Percentiles rank a stretch among this genome's conserved stretches.
Evolutionary conservation across 37 sponge, comb jelly and placozoan genomes (phyloP).

Genomic region (Haliclona indistincta): DNA sequence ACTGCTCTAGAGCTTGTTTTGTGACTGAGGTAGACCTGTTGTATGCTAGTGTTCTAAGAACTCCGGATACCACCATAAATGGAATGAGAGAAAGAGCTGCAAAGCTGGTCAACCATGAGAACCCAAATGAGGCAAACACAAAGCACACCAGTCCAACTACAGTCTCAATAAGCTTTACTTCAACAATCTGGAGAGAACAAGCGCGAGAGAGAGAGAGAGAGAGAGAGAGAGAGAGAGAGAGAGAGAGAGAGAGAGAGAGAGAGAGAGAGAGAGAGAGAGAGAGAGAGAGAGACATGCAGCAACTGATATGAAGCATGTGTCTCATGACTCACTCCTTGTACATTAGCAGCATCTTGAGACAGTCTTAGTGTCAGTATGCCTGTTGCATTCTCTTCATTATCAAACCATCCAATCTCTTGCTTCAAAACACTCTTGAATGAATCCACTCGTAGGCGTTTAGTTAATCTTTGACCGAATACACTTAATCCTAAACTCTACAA

Average conservation of each 20-base stretch:
- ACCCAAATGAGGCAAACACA: conserved; percentile 41
- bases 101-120: conserved; percentile 44
- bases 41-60: background rate
- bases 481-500: conserved; percentile 57
- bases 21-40: background rate
- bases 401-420: conserved; percentile 90
- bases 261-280: conserved; percentile 1
- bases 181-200: no score
- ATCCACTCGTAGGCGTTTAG: conserved; percentile 63
- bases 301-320: background rate
- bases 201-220: conserved; percentile 11
- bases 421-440: conserved; percentile 75
- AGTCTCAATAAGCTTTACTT: conserved; percentile 24
- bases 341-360: conserved; percentile 84
- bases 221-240: conserved; percentile 8
- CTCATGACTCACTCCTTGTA: conserved; percentile 88
- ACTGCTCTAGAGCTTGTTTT: conserved; percentile 24
- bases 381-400: conserved; percentile 60
- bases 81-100: conserved; percentile 40
- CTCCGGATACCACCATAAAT: conserved; percentile 33
- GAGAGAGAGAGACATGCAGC: conserved; percentile 2
- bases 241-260: conserved; percentile 18
- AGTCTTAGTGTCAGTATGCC: conserved; percentile 79
- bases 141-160: conserved; percentile 14
- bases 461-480: conserved; percentile 73